These are phyloP conservation scores for Glyptemys insculpta DNA, from an alignment of 2,797 vertebrate species.

Conservation along the genomic window DNA sequence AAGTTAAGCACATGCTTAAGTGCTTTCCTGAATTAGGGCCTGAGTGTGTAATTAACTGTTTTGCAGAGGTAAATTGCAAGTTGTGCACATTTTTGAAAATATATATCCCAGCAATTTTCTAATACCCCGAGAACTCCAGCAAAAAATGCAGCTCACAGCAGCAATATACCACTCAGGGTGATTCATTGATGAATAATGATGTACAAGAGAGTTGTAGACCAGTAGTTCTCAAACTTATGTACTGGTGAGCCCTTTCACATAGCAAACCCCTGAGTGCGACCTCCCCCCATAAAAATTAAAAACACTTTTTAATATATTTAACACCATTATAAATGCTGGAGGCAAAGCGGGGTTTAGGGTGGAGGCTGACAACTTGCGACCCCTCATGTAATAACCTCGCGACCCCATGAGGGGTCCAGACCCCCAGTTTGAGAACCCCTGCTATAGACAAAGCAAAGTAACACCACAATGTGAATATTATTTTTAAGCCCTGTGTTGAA, in stretches of 20 bases:
- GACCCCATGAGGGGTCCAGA: no score
- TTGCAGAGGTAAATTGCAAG: background rate
- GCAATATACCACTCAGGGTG: background rate
- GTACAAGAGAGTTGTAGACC: background rate
- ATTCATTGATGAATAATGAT: fast-evolving
- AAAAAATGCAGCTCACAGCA: background rate
- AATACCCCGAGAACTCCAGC: background rate
- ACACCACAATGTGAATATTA: background rate
- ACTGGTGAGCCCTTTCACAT: no score
- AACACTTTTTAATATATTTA: no score
- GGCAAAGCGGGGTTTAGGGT: no score
- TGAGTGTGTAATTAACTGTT: background rate
- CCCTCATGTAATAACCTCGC: no score
- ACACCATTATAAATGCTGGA: no score
- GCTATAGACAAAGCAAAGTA: background rate
- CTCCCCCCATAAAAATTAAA: no score
- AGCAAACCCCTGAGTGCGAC: no score
- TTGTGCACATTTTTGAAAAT: background rate
- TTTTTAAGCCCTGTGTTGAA: slow-evolving; percentile 25
- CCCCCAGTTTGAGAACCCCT: no score
- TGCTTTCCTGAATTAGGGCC: background rate
- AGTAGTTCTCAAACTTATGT: no score
- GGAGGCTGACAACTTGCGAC: no score
- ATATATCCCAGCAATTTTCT: background rate
- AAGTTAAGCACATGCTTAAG: background rate